Base-by-base conservation (phyloP, 2,888 invertebrate species). In the Acanthococcus lagerstroemiae region DNA sequence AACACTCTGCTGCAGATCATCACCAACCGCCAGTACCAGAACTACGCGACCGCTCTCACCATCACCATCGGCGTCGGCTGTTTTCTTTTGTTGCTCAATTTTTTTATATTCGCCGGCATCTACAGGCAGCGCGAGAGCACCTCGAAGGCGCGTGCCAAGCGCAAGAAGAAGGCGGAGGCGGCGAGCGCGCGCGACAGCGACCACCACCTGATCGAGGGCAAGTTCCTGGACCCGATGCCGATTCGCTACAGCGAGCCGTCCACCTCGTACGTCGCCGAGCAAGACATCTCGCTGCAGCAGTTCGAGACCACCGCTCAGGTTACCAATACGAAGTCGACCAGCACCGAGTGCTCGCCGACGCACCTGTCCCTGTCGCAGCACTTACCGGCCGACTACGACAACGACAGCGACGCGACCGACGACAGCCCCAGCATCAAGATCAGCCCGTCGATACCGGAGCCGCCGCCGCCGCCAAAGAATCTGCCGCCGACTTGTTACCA, bases 21-120 rank as follows among this genome's bases (percentile, higher is more conserved):
- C 6, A 86, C 88, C n/a, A 84, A 85, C 12, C 87, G 86, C 68
- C 90, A 90, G 73, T 90, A 90, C 73, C 90, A 90, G 74, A 90
- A 88, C 68, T 91, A 92, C 75, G 90, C 91, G 5, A 90, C 91
- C 0, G 92, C 92, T 0, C 78, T 93, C 19, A 88, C 90, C 6
- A 89, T 92, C 26, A 92, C 92, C 0, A 89, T 91, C 69, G 89
- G 87, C 1, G 89, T 90, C 7, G 90, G 61, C 22, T 50, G 90
- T 1, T 89, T 90, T 72, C 89, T 90, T 71, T 80, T 91, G 6
- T 79, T 91, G 7, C 80, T 91, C 25, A 91, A 91, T 74, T 85
- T 90, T 12, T 80, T 90, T 24, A 92, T 93, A 71, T 92, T 92
- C 73, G 90, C 90, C 52, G 91, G 91, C 1, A 90, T 90, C 69